A percentile compares a stretch with the other conserved stretches of the same genome.
Evolutionary conservation across 2,888 invertebrate genomes (phyloP).

Genomic region (Tetrapedia diversipes): DNA sequence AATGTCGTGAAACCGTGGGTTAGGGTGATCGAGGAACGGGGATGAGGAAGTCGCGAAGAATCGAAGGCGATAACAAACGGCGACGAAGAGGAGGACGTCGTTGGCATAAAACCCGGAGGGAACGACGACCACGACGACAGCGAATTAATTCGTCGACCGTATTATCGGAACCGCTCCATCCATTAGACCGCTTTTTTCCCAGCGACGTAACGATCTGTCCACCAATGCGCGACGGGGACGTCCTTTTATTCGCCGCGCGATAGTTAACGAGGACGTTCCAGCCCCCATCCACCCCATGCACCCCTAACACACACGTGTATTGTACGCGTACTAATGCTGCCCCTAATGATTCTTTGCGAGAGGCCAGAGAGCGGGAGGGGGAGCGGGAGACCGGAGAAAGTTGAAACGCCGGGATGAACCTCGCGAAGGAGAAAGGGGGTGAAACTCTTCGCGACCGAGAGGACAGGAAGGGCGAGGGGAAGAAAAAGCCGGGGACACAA

Average conservation of each 20-base stretch:
- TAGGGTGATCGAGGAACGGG: conserved; percentile 1
- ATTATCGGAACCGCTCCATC: conserved; percentile 68
- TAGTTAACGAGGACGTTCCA: conserved; percentile 65
- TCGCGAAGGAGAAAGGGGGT: neutral
- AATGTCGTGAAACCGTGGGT: too few relatives aligned
- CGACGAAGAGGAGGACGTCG: conserved; percentile 26
- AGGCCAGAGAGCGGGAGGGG: conserved; percentile 1
- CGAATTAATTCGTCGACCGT: conserved; percentile 62
- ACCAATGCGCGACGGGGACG: conserved; percentile 35
- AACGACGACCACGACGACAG: conserved; percentile 39
- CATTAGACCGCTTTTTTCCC: conserved; percentile 67
- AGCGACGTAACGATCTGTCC: conserved; percentile 59
- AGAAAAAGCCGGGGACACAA: neutral
- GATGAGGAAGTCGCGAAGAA: neutral
- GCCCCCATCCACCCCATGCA: too few relatives aligned
- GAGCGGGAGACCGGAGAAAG: conserved; percentile 21
- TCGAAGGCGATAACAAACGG: neutral
- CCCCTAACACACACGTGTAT: neutral
- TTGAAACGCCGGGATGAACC: neutral
- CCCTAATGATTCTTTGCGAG: conserved; percentile 65
- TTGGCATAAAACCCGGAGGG: conserved; percentile 38
- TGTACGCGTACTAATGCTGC: conserved; percentile 63
- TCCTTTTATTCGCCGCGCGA: conserved; percentile 57
- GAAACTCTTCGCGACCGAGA: neutral
- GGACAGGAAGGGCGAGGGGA: neutral